Percentiles rank a stretch among this genome's conserved stretches.
phyloP scores from a whole-genome alignment of 2,888 invertebrate species.

The Theodoxus fluviatilis region DNA sequence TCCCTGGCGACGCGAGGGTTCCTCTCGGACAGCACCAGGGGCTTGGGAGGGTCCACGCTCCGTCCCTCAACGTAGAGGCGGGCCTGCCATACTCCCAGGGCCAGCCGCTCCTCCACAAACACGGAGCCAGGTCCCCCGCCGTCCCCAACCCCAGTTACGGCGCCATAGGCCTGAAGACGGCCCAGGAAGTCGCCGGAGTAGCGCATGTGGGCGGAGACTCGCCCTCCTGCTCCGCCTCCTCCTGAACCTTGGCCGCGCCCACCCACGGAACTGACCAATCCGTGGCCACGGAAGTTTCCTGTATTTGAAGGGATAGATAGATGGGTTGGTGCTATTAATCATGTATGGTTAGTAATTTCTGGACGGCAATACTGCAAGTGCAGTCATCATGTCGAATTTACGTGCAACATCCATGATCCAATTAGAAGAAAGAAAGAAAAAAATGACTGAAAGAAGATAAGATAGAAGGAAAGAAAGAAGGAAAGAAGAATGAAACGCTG shows the following conservation, averaged over 20 bases:
- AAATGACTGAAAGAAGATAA: too few relatives aligned
- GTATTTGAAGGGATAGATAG: too few relatives aligned
- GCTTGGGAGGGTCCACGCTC: slow-evolving; percentile 39
- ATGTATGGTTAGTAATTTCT: too few relatives aligned
- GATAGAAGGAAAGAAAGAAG: too few relatives aligned
- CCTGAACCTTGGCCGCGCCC: slow-evolving; percentile 37
- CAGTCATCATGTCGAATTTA: too few relatives aligned
- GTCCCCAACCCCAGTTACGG: slow-evolving; percentile 37
- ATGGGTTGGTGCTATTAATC: too few relatives aligned
- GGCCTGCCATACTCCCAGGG: slow-evolving; percentile 31
- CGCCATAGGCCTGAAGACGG: slow-evolving; percentile 40
- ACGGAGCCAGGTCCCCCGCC: slow-evolving; percentile 52
- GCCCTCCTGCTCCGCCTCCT: slow-evolving; percentile 50
- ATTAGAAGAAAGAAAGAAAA: too few relatives aligned
- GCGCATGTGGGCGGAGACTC: slow-evolving; percentile 42
- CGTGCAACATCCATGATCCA: too few relatives aligned
- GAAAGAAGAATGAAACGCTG: too few relatives aligned
- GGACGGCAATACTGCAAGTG: too few relatives aligned
- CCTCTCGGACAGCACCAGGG: slow-evolving; percentile 39
- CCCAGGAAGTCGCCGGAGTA: slow-evolving; percentile 44
- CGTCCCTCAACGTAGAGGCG: slow-evolving; percentile 48
- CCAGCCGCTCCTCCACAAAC: slow-evolving; percentile 43
- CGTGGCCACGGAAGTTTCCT: slow-evolving; percentile 49
- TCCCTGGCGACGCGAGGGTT: slow-evolving; percentile 40
- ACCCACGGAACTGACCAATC: slow-evolving; percentile 41